Percentiles rank a stretch among this genome's conserved stretches.
These are phyloP conservation scores for Colinus virginianus DNA, from an alignment of 2,113 vertebrate genomes.

Conservation along the genomic window DNA sequence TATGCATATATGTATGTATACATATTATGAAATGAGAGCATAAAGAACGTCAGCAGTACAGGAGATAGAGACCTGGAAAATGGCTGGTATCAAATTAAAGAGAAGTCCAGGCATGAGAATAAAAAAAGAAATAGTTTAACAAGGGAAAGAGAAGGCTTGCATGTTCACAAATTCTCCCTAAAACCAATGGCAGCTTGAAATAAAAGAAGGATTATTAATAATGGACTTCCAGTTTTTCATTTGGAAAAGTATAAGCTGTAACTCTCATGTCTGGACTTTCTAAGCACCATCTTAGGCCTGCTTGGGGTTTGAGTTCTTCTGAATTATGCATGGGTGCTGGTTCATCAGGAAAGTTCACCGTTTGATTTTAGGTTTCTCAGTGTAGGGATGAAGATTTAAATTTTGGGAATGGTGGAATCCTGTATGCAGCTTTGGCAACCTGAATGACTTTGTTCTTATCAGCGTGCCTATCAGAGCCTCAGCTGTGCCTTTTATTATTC, in stretches of 20 bases:
- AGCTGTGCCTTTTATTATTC: background rate
- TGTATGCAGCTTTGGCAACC: background rate
- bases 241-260: background rate
- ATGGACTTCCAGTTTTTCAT: background rate
- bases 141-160: background rate
- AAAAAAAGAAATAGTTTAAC: background rate
- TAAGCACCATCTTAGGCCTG: conserved; percentile 11
- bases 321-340: conserved; percentile 40
- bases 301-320: conserved; percentile 33
- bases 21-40: background rate
- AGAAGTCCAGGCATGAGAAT: background rate
- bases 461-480: background rate
- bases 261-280: background rate
- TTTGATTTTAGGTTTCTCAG: conserved; percentile 61
- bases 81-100: conserved; percentile 8
- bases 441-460: background rate
- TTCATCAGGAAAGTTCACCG: conserved; percentile 48
- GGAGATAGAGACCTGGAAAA: conserved; percentile 11
- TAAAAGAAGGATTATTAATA: background rate
- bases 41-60: background rate
- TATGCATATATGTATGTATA: background rate
- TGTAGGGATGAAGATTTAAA: conserved; percentile 50
- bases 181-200: background rate
- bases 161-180: background rate
- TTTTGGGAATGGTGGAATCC: background rate